A percentile compares a stretch with the other conserved stretches of the same genome.
phyloP scores from a whole-genome alignment of 2,888 invertebrate genomes.

The Invenusta paracnida region DNA sequence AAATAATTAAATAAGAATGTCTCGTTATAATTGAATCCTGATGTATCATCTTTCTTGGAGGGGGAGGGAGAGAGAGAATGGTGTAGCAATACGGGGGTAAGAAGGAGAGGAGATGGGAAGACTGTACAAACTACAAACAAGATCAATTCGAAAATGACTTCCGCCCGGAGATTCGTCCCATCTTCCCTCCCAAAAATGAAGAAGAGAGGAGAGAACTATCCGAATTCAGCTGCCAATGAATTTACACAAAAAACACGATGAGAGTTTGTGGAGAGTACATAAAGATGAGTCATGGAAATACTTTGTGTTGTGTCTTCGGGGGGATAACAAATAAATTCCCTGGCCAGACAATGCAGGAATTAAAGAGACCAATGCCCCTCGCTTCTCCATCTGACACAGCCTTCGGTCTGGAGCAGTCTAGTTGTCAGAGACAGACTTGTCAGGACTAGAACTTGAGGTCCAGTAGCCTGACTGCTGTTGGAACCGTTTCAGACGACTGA shows the following conservation, averaged over 20 bases:
- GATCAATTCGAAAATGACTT: too few relatives aligned
- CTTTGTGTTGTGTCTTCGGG: too few relatives aligned
- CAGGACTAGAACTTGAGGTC: not conserved
- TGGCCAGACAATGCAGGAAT: too few relatives aligned
- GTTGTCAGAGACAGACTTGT: not conserved
- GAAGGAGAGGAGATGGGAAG: not conserved
- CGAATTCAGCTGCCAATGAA: not conserved
- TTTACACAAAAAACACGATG: not conserved
- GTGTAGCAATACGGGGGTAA: too few relatives aligned
- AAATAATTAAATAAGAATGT: too few relatives aligned
- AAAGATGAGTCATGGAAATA: too few relatives aligned
- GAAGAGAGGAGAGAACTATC: too few relatives aligned
- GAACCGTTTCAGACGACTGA: conserved; percentile 5
- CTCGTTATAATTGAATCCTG: not conserved
- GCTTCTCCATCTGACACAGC: too few relatives aligned
- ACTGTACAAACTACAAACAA: not conserved
- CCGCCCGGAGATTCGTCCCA: too few relatives aligned
- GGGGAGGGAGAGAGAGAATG: not conserved
- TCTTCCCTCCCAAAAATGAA: too few relatives aligned
- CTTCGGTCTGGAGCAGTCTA: not conserved
- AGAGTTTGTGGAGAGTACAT: not conserved
- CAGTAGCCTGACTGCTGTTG: conserved; percentile 21
- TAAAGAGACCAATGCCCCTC: too few relatives aligned
- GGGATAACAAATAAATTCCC: too few relatives aligned
- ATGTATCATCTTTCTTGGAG: not conserved